Evolutionary conservation across 2,888 invertebrate species (phyloP), one percentile per base, ranked within the genome.

Genomic region (Stictocephala bisonia): DNA sequence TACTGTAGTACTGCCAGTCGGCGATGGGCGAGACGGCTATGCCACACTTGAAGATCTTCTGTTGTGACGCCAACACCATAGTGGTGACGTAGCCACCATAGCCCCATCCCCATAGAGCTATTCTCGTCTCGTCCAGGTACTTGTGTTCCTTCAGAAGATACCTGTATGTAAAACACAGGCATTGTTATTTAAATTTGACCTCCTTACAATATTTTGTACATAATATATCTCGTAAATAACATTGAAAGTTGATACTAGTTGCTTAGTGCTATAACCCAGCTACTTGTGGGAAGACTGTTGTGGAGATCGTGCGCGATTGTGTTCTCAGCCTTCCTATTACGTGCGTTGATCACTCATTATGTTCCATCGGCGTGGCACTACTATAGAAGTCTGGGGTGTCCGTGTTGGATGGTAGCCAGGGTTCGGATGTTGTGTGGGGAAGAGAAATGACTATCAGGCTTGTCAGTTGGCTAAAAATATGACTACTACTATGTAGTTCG

Each of bases 101-200:
- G 15, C 96, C 97, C 96, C 96, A 96, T 50, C 97, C 97, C 96
- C 96, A 97, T 72, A 98, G 93, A 7, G 95, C 96, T 53, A 96
- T 93, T 74, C 95, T 88, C 1, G 92, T 91, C 81, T 92, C 91
- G 85, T 97, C 95, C 82, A 97, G 88, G 85, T 91, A 97, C 82
- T 91, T 91, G 40, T 74, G 71, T 29, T 69, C 60, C 73, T 94
- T 91, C 83, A 94, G 86, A 80, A 96, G 89, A 86, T 93, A 89
- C 84, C 92, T 92, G 85, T 2, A 82, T 82, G 24, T 35, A 72
- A 44, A 7, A 35, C 6, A 9, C 7, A 35, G 11, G 11, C 6
- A 35, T 35, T 9, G 11, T 6, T 9, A 35, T 35, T 35, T 35
- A 35, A 9, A 35, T 35, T 35, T 35, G 11, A 6, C 13, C 35